Evolutionary conservation across 2,888 invertebrate genomes (phyloP), one percentile per base, ranked within the genome.

Genomic region (Drosophila ochracea): DNA sequence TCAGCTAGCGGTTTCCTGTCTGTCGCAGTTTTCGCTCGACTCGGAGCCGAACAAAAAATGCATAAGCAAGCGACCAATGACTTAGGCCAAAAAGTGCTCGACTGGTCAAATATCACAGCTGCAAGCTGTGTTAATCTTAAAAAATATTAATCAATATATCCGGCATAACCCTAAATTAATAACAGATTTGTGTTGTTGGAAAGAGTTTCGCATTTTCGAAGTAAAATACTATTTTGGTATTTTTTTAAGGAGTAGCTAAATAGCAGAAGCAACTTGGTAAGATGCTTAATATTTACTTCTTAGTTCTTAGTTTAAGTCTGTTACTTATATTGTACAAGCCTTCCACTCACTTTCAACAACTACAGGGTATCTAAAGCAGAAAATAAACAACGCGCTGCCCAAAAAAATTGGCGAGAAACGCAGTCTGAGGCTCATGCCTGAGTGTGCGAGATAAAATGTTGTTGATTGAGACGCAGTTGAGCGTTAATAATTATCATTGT

Each of bases 401-500:
- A 35, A 50, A 49, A 50, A 41, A 25, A 28, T 37, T 9, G 28
- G 25, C 4, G 53, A 50, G n/a, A n/a, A 52, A 37, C 60, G 5
- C 49, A 16, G 61, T 61, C 54, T 57, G 37, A 43, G 52, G 6
- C 52, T 57, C 25, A 47, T 59, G 78, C 79, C 81, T 79, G 79
- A 70, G 65, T 76, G 70, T 79, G 74, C 77, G 81, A 79, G 84
- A 85, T 85, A 86, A 85, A 85, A 85, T 85, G 85, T 84, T 84
- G 84, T 84, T 87, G 86, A 87, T 88, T 87, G 86, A 84, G 84
- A 76, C 82, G 80, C 86, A 87, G 76, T 82, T 83, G 85, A 88
- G 86, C 86, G 88, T 87, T 87, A 87, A 87, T 88, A 87, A 87
- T 87, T 87, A 87, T 84, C 67, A 76, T 79, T 72, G 67, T 80